phyloP scores from a whole-genome alignment of 2,113 vertebrate genomes.

The Menura novaehollandiae region DNA sequence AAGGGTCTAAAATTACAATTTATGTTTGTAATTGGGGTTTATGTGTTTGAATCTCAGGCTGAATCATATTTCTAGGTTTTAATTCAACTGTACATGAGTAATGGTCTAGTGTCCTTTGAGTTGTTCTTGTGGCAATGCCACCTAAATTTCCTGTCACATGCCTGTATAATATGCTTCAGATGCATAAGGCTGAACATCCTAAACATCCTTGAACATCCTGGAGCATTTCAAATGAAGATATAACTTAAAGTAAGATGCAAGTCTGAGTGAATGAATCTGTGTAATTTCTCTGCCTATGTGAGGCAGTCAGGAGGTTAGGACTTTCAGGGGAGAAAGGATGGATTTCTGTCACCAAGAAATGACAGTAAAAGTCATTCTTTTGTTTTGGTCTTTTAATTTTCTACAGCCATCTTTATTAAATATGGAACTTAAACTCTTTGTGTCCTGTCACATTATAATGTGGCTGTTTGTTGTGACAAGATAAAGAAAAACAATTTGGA shows the following conservation, averaged over 20 bases:
- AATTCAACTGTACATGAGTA: background rate
- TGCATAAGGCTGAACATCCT: background rate
- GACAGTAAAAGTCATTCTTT: background rate
- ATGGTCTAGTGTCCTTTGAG: background rate
- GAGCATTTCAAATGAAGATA: background rate
- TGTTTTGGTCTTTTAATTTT: background rate
- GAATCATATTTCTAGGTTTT: background rate
- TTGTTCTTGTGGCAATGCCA: background rate
- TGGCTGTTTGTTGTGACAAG: background rate
- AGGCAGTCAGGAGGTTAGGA: background rate
- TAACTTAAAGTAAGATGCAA: background rate
- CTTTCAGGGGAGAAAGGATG: background rate
- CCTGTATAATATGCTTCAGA: background rate
- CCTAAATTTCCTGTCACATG: rapidly evolving
- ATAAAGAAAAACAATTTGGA: background rate
- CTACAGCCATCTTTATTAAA: background rate
- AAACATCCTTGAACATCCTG: background rate
- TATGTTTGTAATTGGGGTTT: rapidly evolving
- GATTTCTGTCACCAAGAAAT: background rate
- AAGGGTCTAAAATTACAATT: background rate
- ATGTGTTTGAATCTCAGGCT: background rate
- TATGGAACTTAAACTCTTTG: background rate
- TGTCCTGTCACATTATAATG: background rate
- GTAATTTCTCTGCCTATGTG: background rate
- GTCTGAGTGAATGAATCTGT: background rate